Evolutionary conservation across 2,113 vertebrate species (phyloP), one percentile per base, ranked within the genome.

Genomic region (Ornithorhynchus anatinus): DNA sequence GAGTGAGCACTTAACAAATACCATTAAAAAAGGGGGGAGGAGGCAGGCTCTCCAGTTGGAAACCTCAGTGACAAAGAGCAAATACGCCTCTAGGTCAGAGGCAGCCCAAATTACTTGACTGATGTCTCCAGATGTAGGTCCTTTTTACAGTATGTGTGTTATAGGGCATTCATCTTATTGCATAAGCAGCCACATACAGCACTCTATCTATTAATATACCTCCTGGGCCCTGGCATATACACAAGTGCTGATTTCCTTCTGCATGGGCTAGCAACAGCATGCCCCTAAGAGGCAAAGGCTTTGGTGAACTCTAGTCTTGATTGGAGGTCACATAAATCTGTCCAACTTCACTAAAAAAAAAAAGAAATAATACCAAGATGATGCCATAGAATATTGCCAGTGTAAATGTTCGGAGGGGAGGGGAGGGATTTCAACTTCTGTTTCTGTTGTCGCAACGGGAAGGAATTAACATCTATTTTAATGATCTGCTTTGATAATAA

Each of bases 391-490:
- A 0, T 63, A 59, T 75, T 63, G 39, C 60, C 29, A 10, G 20
- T 58, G 52, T 63, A 78, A 82, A 82, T 85, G 33, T 81, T 85
- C 80, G 65, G 58, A 52, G 44, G 80, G 73, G 33, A n/a, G n/a
- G n/a, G n/a, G n/a, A n/a, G n/a, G n/a, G n/a, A n/a, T 43, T 68
- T 87, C 38, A 53, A 56, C 69, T 37, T 70, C 60, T 80, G 54
- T 77, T 85, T 76, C 53, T 59, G 42, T 57, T 76, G 58, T 40
- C 79, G 59, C 72, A 71, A 29, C 33, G 43, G 31, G n/a, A 61
- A 79, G 29, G 75, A 85, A 66, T 15, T 31, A 4, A 22, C 29
- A 61, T 23, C 0, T 62, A 31, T 59, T 75, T 75, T 37, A 80
- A 84, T 67, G 38, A 57, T 0, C n/a, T 23, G 63, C 69, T 52